Base-by-base conservation (phyloP, 2,888 invertebrate genomes). In the Volucella bombylans region DNA sequence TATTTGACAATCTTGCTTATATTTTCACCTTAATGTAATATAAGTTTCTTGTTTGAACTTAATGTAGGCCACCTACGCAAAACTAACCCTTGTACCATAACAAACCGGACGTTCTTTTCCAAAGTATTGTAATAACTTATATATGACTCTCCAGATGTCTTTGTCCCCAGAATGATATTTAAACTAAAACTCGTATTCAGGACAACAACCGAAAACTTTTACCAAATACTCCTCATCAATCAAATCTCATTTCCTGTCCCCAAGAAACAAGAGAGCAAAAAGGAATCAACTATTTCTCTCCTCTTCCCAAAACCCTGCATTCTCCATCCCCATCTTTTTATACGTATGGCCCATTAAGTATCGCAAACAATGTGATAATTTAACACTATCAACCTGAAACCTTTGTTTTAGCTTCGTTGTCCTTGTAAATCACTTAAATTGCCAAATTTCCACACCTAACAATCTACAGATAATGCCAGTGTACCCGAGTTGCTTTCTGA, bases 371-470 rank as follows among this genome's bases (percentile, higher is more conserved):
- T 80, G 79, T 71, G 74, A 71, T 83, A 80, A 83, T 73, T 79
- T 65, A 54, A 55, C 64, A 71, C 79, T 69, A 80, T 64, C 74
- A 59, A 80, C 79, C 71, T 65, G 47, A 43, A 74, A 83, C 69
- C 54, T 67, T 76, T 55, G 59, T 49, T 72, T 67, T 45, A 31
- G 41, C 54, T 43, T 61, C 49, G 45, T 64, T 69, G 61, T 59
- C 64, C 41, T 61, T 76, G 61, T 76, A 83, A 83, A 83, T 83
- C 79, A 83, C 69, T 80, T 83, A 80, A 67, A 83, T 71, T 83
- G 54, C 45, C 39, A 11, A 69, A 74, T 79, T 71, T 80, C 80
- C 80, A 80, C 83, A 83, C 83, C 83, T 83, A 31, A 4, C 31
- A 31, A 31, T 6, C 31, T 31, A 31, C 31, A 31, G 31, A 31